Evolutionary conservation across 2,797 vertebrate species (phyloP).

Genomic region (Vultur gryphus): DNA sequence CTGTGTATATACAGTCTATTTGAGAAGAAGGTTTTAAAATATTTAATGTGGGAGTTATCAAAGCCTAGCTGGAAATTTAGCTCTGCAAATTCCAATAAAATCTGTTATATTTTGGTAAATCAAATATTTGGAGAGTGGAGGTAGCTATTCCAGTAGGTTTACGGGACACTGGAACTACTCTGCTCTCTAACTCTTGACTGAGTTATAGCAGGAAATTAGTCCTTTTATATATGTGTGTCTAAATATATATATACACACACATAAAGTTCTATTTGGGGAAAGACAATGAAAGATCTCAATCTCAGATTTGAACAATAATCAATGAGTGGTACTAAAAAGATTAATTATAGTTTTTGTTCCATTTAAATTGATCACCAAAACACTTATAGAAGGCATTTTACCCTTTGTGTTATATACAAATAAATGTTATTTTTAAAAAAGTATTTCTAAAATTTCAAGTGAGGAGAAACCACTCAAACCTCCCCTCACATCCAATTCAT

Average conservation of each 20-base stretch:
- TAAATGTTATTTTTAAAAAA: not conserved
- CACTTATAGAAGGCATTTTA: not conserved
- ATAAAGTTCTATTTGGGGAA: not conserved
- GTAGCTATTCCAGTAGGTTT: not conserved
- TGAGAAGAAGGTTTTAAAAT: not conserved
- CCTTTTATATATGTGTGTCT: not conserved
- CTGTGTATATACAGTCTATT: not conserved
- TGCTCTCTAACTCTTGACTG: not conserved
- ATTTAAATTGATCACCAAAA: not conserved
- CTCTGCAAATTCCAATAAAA: not conserved
- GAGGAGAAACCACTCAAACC: not conserved
- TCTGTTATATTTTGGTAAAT: not conserved
- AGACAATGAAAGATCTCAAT: not conserved
- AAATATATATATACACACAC: too few species aligned
- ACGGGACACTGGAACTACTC: not conserved
- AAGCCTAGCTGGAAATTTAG: not conserved
- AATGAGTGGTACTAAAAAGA: not conserved
- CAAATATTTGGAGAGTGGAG: not conserved
- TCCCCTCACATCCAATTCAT: not conserved
- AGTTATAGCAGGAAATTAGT: not conserved
- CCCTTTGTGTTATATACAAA: not conserved
- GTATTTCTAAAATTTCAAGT: not conserved
- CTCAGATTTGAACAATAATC: not conserved
- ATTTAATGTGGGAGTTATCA: not conserved
- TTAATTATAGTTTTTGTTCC: not conserved